Base-by-base conservation (phyloP, 1,140 invertebrate genomes). In the Pseudomyrmex cubaensis region DNA sequence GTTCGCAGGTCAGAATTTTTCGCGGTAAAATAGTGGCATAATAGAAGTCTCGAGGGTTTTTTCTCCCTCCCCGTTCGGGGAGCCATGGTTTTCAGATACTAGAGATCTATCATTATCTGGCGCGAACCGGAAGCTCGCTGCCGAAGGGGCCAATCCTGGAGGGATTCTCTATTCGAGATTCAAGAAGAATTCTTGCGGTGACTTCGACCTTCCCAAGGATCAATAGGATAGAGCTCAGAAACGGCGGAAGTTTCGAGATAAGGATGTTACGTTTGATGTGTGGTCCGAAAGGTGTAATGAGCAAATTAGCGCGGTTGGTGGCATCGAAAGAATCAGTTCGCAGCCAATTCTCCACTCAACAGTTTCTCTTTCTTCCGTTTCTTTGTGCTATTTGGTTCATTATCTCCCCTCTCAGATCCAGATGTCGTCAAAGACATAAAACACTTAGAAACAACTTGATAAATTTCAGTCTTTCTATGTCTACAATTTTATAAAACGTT, bases 91-190 rank as follows among this genome's bases (percentile, higher is more conserved):
- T 84, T 73, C 63, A 69, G 59, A 87, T 84, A 35, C 35, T 85
- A 69, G 61, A 80, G 77, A 52, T 20, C 88, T 89, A 85, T 89
- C 82, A 89, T 89, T 89, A 89, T 76, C 77, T 67, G 57, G 77
- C 85, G 88, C 87, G 77, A 89, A 87, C 88, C 88, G 88, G 88
- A 89, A 89, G 88, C 77, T 17, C 35, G 44, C 46, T 57, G 70
- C 76, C 66, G 12, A n/a, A 64, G 17, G 48, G 76, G 46, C 52
- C n/a, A 76, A 25, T 46, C 77, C 8, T 64, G 74, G 35, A 25
- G 73, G 62, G 52, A 64, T 59, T 35, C 35, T 35, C 35, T 35
- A 35, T 35, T 35, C 46, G 48, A 7, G 59, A 50, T 77, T 82
- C 35, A 56, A 50, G 13, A 56, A 50, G 13, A 44, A 78, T 82